Conservation (phyloP, 2,888 invertebrate genomes). For the Tethea ocularis region DNA sequence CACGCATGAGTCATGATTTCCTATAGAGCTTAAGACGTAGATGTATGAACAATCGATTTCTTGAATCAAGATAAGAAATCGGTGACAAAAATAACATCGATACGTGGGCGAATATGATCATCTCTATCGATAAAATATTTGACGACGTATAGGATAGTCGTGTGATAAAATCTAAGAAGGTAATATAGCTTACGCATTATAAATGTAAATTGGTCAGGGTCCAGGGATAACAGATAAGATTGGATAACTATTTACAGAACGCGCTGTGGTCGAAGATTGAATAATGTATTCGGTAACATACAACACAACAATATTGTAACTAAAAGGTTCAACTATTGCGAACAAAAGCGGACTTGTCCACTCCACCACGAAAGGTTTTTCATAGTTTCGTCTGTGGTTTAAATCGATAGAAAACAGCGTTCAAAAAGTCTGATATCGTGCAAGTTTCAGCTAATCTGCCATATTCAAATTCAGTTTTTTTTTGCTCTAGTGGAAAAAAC, state of each 20-base stretch:
- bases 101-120: conserved; percentile 42
- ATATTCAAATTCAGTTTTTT: too few relatives aligned
- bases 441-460: too few relatives aligned
- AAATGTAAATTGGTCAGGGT: conserved; percentile 44
- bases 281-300: not conserved
- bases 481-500: too few relatives aligned
- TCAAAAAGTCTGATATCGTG: too few relatives aligned
- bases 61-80: conserved; percentile 41
- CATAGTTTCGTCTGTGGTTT: too few relatives aligned
- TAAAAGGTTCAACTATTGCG: too few relatives aligned
- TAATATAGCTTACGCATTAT: conserved; percentile 40
- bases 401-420: too few relatives aligned
- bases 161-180: conserved; percentile 37
- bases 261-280: not conserved
- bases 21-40: conserved; percentile 29
- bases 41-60: conserved; percentile 45
- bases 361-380: too few relatives aligned
- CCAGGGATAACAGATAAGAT: conserved; percentile 7
- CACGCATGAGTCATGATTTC: conserved; percentile 42
- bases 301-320: not conserved
- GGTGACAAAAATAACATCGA: conserved; percentile 53
- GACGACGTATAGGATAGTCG: conserved; percentile 22
- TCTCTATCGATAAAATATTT: conserved; percentile 34
- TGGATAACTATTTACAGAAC: conserved; percentile 6
- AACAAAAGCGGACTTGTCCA: too few relatives aligned